Evolutionary conservation across 2,113 vertebrate genomes (phyloP).

Genomic region (Eleginops maclovinus): DNA sequence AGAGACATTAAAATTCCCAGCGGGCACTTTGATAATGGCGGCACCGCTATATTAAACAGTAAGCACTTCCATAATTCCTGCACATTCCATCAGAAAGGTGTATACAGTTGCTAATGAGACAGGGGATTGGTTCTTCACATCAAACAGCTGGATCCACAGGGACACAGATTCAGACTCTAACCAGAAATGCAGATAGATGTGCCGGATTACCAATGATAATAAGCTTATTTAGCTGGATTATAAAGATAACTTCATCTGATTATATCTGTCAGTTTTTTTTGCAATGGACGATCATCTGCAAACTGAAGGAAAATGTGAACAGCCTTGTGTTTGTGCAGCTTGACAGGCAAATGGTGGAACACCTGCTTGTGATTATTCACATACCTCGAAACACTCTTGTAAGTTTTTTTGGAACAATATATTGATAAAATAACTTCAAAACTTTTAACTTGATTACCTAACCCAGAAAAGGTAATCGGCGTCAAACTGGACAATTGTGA

Average conservation of each 20-base stretch:
- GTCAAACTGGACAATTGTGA: too few relatives aligned
- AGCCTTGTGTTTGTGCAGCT: not conserved
- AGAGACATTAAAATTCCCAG: slow-evolving; percentile 16
- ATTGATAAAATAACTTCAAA: too few relatives aligned
- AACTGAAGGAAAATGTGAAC: not conserved
- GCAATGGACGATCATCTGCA: not conserved
- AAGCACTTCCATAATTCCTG: slow-evolving; percentile 9
- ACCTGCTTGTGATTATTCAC: not conserved
- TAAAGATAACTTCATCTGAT: not conserved
- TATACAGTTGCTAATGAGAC: slow-evolving; percentile 28
- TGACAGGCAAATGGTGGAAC: not conserved
- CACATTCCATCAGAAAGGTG: not conserved
- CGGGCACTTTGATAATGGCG: not conserved
- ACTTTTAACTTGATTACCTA: not conserved
- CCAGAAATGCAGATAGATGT: slow-evolving; percentile 11
- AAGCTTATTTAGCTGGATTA: not conserved
- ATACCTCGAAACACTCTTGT: not conserved
- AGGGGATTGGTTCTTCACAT: slow-evolving; percentile 16
- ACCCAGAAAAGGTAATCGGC: not conserved
- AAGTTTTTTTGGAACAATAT: not conserved
- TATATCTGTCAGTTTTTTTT: not conserved
- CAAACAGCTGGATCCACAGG: slow-evolving; percentile 31
- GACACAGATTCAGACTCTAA: slow-evolving; percentile 11
- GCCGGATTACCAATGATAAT: not conserved
- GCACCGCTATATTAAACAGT: slow-evolving; percentile 11